Conservation (phyloP, 2,113 vertebrate species). For the Zootoca vivipara region DNA sequence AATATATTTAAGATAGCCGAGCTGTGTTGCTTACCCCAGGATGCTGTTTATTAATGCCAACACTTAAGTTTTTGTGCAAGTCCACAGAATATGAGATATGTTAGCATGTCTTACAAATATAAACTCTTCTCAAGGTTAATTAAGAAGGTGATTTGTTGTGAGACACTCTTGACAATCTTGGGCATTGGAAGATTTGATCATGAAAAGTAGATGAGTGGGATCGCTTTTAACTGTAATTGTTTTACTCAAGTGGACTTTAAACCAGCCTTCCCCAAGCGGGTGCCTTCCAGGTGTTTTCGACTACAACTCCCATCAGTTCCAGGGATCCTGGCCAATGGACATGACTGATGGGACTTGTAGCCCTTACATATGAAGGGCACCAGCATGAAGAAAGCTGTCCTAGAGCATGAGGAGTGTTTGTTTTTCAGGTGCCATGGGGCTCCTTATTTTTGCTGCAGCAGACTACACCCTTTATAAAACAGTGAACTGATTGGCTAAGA, state of each 20-base stretch:
- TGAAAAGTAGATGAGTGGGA: neutral
- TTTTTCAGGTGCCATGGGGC: neutral
- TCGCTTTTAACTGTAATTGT: neutral
- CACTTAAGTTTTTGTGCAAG: too few species aligned
- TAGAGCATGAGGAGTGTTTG: neutral
- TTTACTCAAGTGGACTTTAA: neutral
- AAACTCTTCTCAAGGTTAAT: neutral
- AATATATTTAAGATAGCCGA: too few species aligned
- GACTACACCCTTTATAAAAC: neutral
- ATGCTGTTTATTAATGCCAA: too few species aligned
- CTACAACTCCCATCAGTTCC: too few species aligned
- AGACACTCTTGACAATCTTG: neutral
- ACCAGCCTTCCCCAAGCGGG: neutral
- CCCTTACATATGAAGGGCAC: too few species aligned
- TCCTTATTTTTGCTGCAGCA: neutral
- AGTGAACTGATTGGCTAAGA: neutral
- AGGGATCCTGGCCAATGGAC: too few species aligned
- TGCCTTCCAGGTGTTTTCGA: too few species aligned
- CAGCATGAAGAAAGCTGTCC: too few species aligned
- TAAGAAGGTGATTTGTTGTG: neutral
- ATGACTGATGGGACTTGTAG: too few species aligned
- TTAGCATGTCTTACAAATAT: too few species aligned
- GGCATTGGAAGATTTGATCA: neutral
- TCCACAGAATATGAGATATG: too few species aligned
- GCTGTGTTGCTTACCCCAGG: too few species aligned